Evolutionary conservation across 1,140 invertebrate genomes (phyloP), one percentile per base, ranked within the genome.

Genomic region (Bombus pascuorum): DNA sequence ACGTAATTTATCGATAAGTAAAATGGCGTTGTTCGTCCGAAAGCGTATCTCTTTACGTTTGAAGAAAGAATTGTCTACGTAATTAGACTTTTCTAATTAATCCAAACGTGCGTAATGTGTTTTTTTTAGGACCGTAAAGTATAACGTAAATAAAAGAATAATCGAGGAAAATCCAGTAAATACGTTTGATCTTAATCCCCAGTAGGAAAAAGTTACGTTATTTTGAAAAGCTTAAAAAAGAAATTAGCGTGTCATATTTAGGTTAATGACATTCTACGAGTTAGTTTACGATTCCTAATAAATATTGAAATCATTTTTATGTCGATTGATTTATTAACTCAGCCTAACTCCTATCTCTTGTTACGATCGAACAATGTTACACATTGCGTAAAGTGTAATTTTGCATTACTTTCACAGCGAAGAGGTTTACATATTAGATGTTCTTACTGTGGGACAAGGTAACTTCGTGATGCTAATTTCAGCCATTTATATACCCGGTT

Each of bases 391-490:
- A 32, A 47, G 6, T 44, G 8, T 76, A 8, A 59, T 59, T 76
- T 59, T 39, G 0, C 6, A 39, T 37, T 39, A 28, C 74, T 59
- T 28, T 32, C 25, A 25, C 28, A 68, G 28, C 42, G 32, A 39
- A 22, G 28, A 6, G 10, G 0, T 32, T 4, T 4, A 25, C 2
- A 5, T 28, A 4, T 72, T 28, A 12, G 10, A 32, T 3, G 71
- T 32, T 34, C 47, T 39, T 6, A n/a, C 9, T 15, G 15, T 53
- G 28, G 53, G 34, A 47, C 25, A n/a, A 42, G 25, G 3, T 37
- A 37, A 66, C 47, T 80, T 80, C 71, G 44, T 34, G 28, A 32
- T 80, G 66, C 25, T 81, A 72, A 81, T 81, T 81, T 22, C 5
- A 59, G 3, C 28, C 15, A n/a, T 57, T 81, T 47, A 53, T 53